phyloP scores from a whole-genome alignment of 64 coral and sea anemone genomes.

The Astreopora myriophthalma region DNA sequence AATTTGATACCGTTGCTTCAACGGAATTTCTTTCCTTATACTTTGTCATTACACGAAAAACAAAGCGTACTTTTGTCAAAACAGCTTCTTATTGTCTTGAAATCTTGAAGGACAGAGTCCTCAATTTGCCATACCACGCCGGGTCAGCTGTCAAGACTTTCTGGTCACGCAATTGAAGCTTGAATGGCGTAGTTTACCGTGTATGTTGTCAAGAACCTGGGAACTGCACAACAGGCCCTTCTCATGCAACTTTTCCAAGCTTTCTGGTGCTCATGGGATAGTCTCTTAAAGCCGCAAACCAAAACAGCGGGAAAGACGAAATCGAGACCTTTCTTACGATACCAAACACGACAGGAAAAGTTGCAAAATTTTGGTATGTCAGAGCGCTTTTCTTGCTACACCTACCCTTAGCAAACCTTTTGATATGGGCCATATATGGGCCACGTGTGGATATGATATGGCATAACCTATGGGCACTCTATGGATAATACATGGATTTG shows the following conservation, averaged over 20 bases:
- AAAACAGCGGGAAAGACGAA: slow-evolving; percentile 66
- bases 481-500: background rate
- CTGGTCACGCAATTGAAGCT: too few species aligned
- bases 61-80: background rate
- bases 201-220: slow-evolving; percentile 32
- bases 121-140: background rate
- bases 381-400: background rate
- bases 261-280: slow-evolving; percentile 58
- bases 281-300: background rate
- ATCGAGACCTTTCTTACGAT: slow-evolving; percentile 39
- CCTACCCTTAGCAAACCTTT: background rate
- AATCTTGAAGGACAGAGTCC: slow-evolving; percentile 11
- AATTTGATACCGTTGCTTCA: background rate
- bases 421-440: background rate
- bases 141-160: too few species aligned
- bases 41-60: background rate
- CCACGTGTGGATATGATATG: background rate
- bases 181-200: slow-evolving; percentile 63
- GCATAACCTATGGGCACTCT: background rate
- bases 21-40: slow-evolving; percentile 2
- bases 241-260: slow-evolving; percentile 7
- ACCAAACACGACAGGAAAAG: slow-evolving; percentile 58
- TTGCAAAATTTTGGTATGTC: slow-evolving; percentile 11
- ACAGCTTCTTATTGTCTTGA: slow-evolving; percentile 1
- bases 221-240: slow-evolving; percentile 49